Conservation (phyloP, 37 sponge, comb jelly and placozoan species). For the Halichondria panicea region DNA sequence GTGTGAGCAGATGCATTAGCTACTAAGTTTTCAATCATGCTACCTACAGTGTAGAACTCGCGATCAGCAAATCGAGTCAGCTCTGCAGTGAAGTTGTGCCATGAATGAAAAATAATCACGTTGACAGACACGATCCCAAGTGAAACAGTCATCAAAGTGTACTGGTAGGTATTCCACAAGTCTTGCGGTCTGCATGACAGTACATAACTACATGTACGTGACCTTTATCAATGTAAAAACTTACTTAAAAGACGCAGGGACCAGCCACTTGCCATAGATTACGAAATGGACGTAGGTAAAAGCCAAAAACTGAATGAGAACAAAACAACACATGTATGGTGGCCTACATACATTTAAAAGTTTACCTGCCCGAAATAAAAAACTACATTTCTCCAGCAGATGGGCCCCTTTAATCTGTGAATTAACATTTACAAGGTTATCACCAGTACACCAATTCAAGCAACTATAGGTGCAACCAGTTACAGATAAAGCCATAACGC, state of each 20-base stretch:
- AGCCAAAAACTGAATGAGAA: constrained; percentile 6
- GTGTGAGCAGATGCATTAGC: not conserved
- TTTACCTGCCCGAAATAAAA: constrained; percentile 15
- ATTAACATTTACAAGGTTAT: no score
- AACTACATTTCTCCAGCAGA: constrained; percentile 24
- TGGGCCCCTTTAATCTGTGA: constrained; percentile 18
- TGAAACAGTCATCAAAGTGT: constrained; percentile 3
- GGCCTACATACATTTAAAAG: no score
- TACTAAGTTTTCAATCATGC: not conserved
- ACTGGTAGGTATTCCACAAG: constrained; percentile 10
- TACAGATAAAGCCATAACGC: no score
- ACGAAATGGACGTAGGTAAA: not conserved
- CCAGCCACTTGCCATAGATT: constrained; percentile 9
- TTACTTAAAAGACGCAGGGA: constrained; percentile 35
- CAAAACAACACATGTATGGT: no score
- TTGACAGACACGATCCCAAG: constrained; percentile 18
- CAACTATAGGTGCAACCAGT: no score
- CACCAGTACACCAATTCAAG: no score
- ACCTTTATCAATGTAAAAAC: not conserved
- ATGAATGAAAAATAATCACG: constrained; percentile 57
- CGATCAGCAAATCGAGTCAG: constrained; percentile 78
- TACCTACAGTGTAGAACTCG: constrained; percentile 66
- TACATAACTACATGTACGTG: not conserved
- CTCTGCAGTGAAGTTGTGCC: constrained; percentile 72
- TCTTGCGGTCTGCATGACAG: constrained; percentile 20